Evolutionary conservation across 1,140 invertebrate species (phyloP), one percentile per base, ranked within the genome.

Genomic region (Sitodiplosis mosellana): DNA sequence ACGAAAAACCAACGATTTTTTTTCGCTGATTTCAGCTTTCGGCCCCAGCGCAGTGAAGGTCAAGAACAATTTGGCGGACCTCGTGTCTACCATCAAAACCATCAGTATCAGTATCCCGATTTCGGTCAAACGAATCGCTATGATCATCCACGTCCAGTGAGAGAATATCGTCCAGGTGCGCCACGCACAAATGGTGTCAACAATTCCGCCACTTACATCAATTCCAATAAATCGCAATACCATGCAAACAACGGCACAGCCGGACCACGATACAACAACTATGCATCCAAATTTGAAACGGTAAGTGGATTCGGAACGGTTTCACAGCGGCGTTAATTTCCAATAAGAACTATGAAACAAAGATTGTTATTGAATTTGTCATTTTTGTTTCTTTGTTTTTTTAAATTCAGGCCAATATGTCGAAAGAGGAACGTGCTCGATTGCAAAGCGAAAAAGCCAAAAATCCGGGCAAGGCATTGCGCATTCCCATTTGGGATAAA

Each of bases 401-500:
- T 27, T 27, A 3, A 27, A 27, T 27, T 27, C 58, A 51, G 27
- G 27, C 27, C 3, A 27, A 27, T 27, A 48, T 64, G 0, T 56
- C 56, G 7, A 64, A 64, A 43, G 62, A 64, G 53, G 62, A 64
- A 42, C 58, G 69, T 18, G 68, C 72, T 41, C 76, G 76, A 58
- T 54, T 75, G 52, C 73, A 75, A 52, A 74, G 73, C 48, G 68
- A 74, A 53, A 76, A 75, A 58, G 72, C 70, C 19, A 80, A 80
- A 56, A 75, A 75, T 57, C 79, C 86, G 19, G 89, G 88, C 45
- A 80, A 82, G 47, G 73, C 73, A 45, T 64, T 94, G 38, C 73
- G 82, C 4, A 88, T 87, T 59, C 87, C 87, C 7, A 75, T 74
- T 49, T 96, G 90, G 89, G 85, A 91, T 53, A 74, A 78, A 47